A percentile compares a stretch with the other conserved stretches of the same genome.
These are phyloP conservation scores for Barypeithes pellucidus DNA, from an alignment of 2,888 invertebrate genomes.

Conservation along the genomic window DNA sequence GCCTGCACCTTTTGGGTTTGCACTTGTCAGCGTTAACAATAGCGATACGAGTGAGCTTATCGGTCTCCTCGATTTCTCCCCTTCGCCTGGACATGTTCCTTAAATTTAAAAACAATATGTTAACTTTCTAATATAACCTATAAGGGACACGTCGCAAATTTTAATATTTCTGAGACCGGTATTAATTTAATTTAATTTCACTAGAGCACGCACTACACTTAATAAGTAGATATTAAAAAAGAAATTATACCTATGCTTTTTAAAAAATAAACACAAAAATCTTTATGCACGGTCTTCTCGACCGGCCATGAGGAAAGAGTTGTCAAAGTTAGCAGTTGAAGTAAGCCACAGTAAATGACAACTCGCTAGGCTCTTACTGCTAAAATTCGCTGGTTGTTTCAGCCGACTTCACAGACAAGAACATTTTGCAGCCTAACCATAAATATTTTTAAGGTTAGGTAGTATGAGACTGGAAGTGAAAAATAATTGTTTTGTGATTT, in stretches of 20 bases:
- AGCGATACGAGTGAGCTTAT: conserved; percentile 96
- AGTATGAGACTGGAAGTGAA: no score
- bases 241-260: conserved; percentile 33
- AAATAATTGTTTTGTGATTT: no score
- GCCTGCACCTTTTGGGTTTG: conserved; percentile 98
- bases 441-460: no score
- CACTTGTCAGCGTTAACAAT: conserved; percentile 98
- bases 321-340: conserved; percentile 12
- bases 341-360: neutral
- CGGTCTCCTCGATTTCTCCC: conserved; percentile 87
- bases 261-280: conserved; percentile 39
- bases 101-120: conserved; percentile 58
- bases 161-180: neutral
- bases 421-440: no score
- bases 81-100: conserved; percentile 78
- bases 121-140: conserved; percentile 56
- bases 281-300: conserved; percentile 38
- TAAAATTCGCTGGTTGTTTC: neutral
- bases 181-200: neutral
- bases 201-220: neutral
- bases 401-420: neutral
- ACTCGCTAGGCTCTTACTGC: neutral
- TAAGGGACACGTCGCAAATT: conserved; percentile 25
- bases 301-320: conserved; percentile 51
- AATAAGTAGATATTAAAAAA: neutral